Evolutionary conservation across 2,888 invertebrate genomes (phyloP), one percentile per base, ranked within the genome.

Genomic region (Auanema sp.): DNA sequence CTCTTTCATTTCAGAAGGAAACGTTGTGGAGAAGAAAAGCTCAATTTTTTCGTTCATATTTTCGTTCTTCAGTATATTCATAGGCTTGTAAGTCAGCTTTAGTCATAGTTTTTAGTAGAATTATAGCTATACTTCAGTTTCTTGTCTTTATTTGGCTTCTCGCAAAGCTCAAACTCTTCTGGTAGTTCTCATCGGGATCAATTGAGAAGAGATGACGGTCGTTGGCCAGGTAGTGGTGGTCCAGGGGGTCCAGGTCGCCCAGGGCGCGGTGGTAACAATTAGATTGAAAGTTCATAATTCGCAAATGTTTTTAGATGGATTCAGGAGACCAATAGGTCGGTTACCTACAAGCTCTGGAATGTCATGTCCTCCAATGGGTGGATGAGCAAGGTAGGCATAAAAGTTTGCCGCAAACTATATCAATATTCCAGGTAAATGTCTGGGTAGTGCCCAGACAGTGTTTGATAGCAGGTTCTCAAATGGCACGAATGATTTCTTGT

Each of bases 151-250:
- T 42, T 62, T 40, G 56, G 62, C 14, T 33, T 33, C 33, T 33
- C 33, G 3, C 33, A 33, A 8, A 33, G 33, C 33, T 33, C 33
- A 33, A 33, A 8, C 33, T 33, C 33, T 33, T 33, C 33, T 8
- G 8, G 33, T 12, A 62, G 56, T 49, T 44, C 49, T 12, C 56
- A 62, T 24, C 49, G 62, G 5, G 56, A 57, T 25, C 62, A 62
- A 57, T 40, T 62, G 57, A 56, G 62, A n/a, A 49, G 62, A n/a
- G 58, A 16, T 47, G 61, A 56, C 10, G 56, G 62, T 24, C 41
- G 57, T 41, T 62, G 62, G 62, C 62, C 62, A 16, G 62, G 62
- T 56, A 62, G 62, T 24, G 62, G 62, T 16, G 62, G 62, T 18
- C 62, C 62, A n/a, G 62, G 62, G 11, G 62, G 62, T 24, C 62